Base-by-base conservation (phyloP, 2,797 vertebrate genomes). In the Diplodus sargus region DNA sequence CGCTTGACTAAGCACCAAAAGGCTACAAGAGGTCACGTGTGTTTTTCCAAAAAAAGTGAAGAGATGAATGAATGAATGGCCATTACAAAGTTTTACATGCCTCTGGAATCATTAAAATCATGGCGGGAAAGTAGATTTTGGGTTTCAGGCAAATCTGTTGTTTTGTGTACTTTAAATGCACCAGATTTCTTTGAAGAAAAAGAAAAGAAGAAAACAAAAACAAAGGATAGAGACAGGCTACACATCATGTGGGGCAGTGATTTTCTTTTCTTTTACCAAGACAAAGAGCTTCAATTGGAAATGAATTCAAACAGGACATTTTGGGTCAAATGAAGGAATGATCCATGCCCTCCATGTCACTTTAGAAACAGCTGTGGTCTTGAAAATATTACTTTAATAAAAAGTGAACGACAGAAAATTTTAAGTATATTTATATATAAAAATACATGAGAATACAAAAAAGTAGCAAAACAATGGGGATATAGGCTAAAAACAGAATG, bases 361-460 rank as follows among this genome's bases (percentile, higher is more conserved):
- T 92, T 93, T 92, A 93, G 85, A 95, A 95, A 95, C 92, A 93
- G 93, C 92, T 90, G 90, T 93, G 92, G 93, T 95, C 89, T 95
- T 94, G 91, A 94, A 95, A 95, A 95, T 94, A 94, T 93, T 93
- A 94, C 92, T 95, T 92, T 92, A 96, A 95, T 95, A 95, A 95
- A 95, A 95, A 95, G 93, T 94, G 94, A 94, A 95, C 86, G 93
- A 95, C 93, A 94, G 90, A 93, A 95, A 93, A 88, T 88, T 91
- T 92, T 93, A 95, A 94, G 94, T 95, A 95, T 94, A 95, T 95
- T 93, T 95, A 95, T 95, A 96, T 95, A 96, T 95, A 96, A 95
- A 96, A 96, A 95, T 95, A 96, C 94, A 96, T 93, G 94, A 95
- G 91, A 95, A 95, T 96, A 95, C 94, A 96, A 96, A 96, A 95